A percentile compares a stretch with the other conserved stretches of the same genome.
These are phyloP conservation scores for Machimus rusticus DNA, from an alignment of 2,888 invertebrate species.

Conservation along the genomic window DNA sequence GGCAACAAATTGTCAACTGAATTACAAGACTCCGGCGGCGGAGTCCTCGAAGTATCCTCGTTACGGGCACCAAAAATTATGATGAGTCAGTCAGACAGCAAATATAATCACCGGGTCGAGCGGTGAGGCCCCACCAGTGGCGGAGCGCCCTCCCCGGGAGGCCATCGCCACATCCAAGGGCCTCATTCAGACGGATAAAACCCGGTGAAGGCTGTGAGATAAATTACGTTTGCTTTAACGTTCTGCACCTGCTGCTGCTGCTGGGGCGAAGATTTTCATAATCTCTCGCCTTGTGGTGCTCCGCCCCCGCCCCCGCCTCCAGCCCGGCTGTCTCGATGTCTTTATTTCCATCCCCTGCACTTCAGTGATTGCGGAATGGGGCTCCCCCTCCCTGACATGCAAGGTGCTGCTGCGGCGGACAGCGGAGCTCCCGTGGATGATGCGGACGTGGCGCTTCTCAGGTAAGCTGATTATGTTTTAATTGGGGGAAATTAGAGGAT, in stretches of 20 bases:
- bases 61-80: constrained; percentile 21
- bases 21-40: constrained; percentile 4
- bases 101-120: constrained; percentile 29
- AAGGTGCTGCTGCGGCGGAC: neutral
- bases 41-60: neutral
- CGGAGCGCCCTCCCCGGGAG: neutral
- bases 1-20: constrained; percentile 28
- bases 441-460: neutral
- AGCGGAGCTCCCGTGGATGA: neutral
- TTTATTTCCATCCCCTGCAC: neutral
- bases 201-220: neutral
- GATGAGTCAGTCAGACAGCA: constrained; percentile 34
- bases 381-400: neutral
- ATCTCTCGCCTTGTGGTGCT: neutral
- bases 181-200: constrained; percentile 15
- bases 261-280: constrained; percentile 7
- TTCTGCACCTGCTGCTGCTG: constrained; percentile 18
- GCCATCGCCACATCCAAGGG: constrained; percentile 4
- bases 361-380: neutral
- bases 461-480: constrained; percentile 24
- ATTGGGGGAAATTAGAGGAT: constrained; percentile 12
- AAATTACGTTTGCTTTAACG: constrained; percentile 39
- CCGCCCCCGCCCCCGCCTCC: neutral
- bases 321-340: neutral
- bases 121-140: neutral